Evolutionary conservation across 2,797 vertebrate genomes (phyloP).

Genomic region (Apogon hyalosoma): DNA sequence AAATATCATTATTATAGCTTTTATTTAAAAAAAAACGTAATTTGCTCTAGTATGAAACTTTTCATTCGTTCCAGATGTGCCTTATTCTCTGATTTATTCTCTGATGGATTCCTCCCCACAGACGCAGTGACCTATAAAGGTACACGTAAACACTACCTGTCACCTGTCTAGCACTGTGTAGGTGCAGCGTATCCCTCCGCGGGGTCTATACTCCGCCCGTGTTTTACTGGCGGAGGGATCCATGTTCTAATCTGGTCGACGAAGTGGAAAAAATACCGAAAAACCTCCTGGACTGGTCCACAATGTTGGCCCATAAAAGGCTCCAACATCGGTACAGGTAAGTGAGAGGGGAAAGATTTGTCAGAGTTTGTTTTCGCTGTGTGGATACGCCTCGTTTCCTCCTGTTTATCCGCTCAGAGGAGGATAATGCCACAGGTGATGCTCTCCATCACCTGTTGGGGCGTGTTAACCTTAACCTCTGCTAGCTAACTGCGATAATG

Average conservation of each 20-base stretch:
- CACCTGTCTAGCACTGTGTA: neutral
- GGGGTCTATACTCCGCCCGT: slow-evolving; percentile 50
- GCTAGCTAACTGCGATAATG: slow-evolving; percentile 20
- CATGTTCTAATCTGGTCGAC: slow-evolving; percentile 43
- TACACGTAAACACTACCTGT: neutral
- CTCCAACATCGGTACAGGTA: slow-evolving; percentile 60
- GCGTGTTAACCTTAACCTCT: slow-evolving; percentile 64
- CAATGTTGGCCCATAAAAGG: slow-evolving; percentile 69
- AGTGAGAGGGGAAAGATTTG: neutral
- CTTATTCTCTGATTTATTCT: no score
- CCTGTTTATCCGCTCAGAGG: neutral
- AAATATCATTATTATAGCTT: no score
- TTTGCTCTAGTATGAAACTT: no score
- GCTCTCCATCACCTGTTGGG: slow-evolving; percentile 81
- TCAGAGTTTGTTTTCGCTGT: neutral
- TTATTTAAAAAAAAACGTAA: no score
- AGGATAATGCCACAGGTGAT: slow-evolving; percentile 66
- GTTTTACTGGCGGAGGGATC: slow-evolving; percentile 80
- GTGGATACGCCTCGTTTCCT: neutral
- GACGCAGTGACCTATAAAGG: no score
- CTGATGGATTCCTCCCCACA: no score
- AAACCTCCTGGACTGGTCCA: slow-evolving; percentile 46
- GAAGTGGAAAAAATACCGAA: slow-evolving; percentile 34
- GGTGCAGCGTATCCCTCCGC: slow-evolving; percentile 55
- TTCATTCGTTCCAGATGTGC: no score